Percentiles rank a stretch among this genome's conserved stretches.
These are phyloP conservation scores for Ambastaia sidthimunki DNA, from an alignment of 2,797 vertebrate genomes.

Conservation along the genomic window DNA sequence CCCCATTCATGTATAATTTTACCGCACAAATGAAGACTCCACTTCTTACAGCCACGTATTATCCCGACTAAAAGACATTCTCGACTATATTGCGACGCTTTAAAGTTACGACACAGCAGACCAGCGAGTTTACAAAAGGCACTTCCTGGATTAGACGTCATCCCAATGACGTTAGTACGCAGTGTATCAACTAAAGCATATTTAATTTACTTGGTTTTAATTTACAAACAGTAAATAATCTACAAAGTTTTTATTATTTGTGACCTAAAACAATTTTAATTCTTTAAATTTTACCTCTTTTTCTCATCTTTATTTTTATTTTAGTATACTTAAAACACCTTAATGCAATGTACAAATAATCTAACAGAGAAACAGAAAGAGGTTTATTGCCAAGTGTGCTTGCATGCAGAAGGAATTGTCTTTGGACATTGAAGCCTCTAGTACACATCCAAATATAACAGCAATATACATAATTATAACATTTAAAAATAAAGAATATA, in stretches of 20 bases:
- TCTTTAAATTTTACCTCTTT: no score
- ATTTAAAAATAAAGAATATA: no score
- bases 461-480: no score
- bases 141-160: slow-evolving; percentile 44
- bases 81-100: neutral
- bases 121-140: slow-evolving; percentile 47
- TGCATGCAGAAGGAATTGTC: no score
- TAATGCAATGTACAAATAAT: neutral
- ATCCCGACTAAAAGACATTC: slow-evolving; percentile 17
- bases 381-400: no score
- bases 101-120: slow-evolving; percentile 17
- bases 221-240: no score
- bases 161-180: slow-evolving; percentile 15
- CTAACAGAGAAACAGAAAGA: no score
- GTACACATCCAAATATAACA: no score
- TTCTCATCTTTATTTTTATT: neutral
- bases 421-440: no score
- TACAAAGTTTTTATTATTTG: no score
- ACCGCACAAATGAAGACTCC: slow-evolving; percentile 26
- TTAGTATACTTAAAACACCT: neutral
- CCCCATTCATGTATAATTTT: neutral
- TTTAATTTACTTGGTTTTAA: neutral
- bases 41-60: neutral
- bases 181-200: neutral
- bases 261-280: no score